Percentiles rank a stretch among this genome's conserved stretches.
Conservation (phyloP, 2,888 invertebrate species). For the Sclerodermus sp. region DNA sequence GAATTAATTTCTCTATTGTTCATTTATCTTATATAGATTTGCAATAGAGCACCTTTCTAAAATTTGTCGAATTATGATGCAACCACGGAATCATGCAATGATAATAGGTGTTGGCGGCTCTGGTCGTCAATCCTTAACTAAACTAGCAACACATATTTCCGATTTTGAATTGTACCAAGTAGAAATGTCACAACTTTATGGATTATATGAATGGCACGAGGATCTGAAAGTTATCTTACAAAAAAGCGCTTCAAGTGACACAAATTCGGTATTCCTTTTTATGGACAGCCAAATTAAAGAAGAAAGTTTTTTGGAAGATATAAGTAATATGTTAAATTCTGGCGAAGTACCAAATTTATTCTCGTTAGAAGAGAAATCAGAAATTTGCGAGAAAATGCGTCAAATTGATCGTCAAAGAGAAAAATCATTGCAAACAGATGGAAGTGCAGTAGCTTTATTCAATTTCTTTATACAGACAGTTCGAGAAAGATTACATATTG, state of each 20-base stretch:
- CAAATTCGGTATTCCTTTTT: constrained; percentile 86
- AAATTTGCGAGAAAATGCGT: constrained; percentile 93
- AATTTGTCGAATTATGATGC: constrained; percentile 86
- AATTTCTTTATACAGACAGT: constrained; percentile 88
- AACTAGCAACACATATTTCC: constrained; percentile 86
- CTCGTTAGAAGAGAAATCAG: constrained; percentile 80
- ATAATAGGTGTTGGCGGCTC: constrained; percentile 92
- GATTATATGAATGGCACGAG: constrained; percentile 86
- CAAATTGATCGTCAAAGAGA: constrained; percentile 86
- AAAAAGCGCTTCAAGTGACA: constrained; percentile 80
- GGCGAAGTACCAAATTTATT: constrained; percentile 94
- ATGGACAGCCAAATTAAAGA: constrained; percentile 93
- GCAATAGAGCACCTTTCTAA: constrained; percentile 92
- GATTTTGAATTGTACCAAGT: constrained; percentile 92
- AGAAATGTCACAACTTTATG: constrained; percentile 87
- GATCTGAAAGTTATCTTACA: constrained; percentile 80
- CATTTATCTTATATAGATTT: constrained; percentile 65
- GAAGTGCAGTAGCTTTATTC: constrained; percentile 85
- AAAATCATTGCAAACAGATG: constrained; percentile 87
- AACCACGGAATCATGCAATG: constrained; percentile 87
- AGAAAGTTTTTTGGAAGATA: constrained; percentile 89
- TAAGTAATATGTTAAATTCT: constrained; percentile 88
- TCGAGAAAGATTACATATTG: constrained; percentile 86
- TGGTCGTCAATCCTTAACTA: constrained; percentile 87
- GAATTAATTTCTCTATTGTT: not conserved